Conservation (phyloP, 1,140 invertebrate species). For the Batillaria attramentaria region DNA sequence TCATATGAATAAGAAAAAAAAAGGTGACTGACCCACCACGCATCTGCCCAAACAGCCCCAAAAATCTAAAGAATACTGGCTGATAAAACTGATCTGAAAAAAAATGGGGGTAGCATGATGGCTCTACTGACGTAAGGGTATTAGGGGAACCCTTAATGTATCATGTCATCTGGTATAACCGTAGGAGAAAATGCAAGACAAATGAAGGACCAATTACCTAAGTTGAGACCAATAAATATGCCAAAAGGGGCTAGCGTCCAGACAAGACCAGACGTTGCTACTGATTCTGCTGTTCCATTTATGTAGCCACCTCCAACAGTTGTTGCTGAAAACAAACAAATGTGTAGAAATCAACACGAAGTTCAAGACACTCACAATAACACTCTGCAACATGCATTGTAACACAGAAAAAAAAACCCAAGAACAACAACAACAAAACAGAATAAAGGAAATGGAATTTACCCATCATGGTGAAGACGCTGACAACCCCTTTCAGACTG, state of each 20-base stretch:
- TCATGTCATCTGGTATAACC: too few species aligned
- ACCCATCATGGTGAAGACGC: constrained; percentile 70
- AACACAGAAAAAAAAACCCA: too few species aligned
- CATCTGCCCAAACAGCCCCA: too few species aligned
- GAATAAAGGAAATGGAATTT: constrained; percentile 19
- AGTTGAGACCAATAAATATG: constrained; percentile 62
- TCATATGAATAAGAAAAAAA: too few species aligned
- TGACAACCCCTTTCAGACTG: constrained; percentile 60
- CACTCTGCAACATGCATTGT: too few species aligned
- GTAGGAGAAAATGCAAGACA: neutral
- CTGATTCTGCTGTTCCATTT: constrained; percentile 69
- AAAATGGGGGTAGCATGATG: too few species aligned
- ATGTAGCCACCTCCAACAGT: constrained; percentile 68
- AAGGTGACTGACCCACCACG: too few species aligned
- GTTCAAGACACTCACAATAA: too few species aligned
- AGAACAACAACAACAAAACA: neutral
- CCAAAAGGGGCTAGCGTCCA: constrained; percentile 68
- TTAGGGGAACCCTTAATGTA: neutral
- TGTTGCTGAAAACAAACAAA: constrained; percentile 58
- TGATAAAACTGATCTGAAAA: too few species aligned
- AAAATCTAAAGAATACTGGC: too few species aligned
- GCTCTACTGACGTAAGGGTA: too few species aligned
- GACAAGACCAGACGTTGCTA: constrained; percentile 60
- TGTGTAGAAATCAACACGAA: too few species aligned
- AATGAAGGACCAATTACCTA: constrained; percentile 57